Conservation (phyloP, 2,888 invertebrate species). For the Siphlonurus alternatus region DNA sequence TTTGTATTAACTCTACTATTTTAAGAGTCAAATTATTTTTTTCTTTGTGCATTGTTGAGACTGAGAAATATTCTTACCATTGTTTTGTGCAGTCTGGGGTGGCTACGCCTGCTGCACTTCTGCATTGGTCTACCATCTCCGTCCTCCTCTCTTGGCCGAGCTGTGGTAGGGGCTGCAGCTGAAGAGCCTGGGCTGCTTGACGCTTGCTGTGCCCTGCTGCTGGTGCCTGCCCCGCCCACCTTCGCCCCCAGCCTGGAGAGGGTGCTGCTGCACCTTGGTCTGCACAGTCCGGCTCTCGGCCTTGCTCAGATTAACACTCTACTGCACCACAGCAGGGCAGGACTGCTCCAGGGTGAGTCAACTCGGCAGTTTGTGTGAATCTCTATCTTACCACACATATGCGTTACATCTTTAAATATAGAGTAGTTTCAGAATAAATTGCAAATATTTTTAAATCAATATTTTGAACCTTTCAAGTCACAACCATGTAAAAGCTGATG, state of each 20-base stretch:
- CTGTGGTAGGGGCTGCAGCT: slow-evolving; percentile 41
- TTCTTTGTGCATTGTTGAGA: too few species aligned
- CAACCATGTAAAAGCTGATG: too few species aligned
- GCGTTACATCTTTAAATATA: too few species aligned
- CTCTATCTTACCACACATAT: too few species aligned
- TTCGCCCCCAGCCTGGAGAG: slow-evolving; percentile 46
- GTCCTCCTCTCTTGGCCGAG: slow-evolving; percentile 25
- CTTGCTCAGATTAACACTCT: slow-evolving; percentile 38
- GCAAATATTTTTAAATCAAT: too few species aligned
- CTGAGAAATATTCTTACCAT: too few species aligned
- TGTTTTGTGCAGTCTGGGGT: slow-evolving; percentile 69
- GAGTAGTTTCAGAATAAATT: too few species aligned
- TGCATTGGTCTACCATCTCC: slow-evolving; percentile 37
- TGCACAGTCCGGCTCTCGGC: slow-evolving; percentile 42
- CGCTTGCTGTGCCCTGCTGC: slow-evolving; percentile 51
- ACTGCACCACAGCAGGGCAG: slow-evolving; percentile 34
- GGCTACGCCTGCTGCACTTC: slow-evolving; percentile 66
- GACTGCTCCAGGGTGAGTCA: slow-evolving; percentile 22
- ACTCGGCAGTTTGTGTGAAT: too few species aligned
- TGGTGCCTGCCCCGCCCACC: slow-evolving; percentile 45
- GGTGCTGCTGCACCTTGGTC: slow-evolving; percentile 49
- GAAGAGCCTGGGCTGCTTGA: slow-evolving; percentile 46
- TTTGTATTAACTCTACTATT: too few species aligned
- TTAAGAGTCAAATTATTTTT: too few species aligned
- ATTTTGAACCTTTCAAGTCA: too few species aligned